phyloP scores from a whole-genome alignment of 2,113 vertebrate genomes.

The Hypanus sabinus region DNA sequence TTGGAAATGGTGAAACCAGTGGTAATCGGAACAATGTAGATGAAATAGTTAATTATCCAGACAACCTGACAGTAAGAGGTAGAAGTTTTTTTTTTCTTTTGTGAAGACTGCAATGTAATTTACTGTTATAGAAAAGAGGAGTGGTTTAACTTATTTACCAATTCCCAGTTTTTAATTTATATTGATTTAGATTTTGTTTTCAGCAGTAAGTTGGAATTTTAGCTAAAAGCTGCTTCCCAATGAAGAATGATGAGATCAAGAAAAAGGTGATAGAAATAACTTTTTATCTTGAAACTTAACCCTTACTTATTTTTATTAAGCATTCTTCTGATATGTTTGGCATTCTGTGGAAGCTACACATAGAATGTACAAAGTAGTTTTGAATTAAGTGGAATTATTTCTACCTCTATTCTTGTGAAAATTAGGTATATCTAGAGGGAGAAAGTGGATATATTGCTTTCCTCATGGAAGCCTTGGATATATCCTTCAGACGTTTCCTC shows the following conservation, averaged over 20 bases:
- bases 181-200: neutral
- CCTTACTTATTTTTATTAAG: neutral
- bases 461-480: too few species aligned
- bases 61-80: constrained; percentile 44
- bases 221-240: neutral
- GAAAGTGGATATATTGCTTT: too few species aligned
- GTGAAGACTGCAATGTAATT: neutral
- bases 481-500: too few species aligned
- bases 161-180: neutral
- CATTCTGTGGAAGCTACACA: neutral
- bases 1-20: neutral
- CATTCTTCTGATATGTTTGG: neutral
- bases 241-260: neutral
- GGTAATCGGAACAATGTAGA: neutral
- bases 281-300: neutral
- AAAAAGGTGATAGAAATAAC: neutral
- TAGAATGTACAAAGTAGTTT: too few species aligned
- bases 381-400: too few species aligned
- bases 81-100: neutral
- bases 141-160: neutral
- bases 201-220: neutral
- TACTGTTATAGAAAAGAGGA: neutral
- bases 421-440: too few species aligned
- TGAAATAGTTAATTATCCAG: constrained; percentile 37
- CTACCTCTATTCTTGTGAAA: too few species aligned